Percentiles rank a stretch among this genome's conserved stretches.
Evolutionary conservation across 2,888 invertebrate genomes (phyloP).

Genomic region (Cantharis flavilabris): DNA sequence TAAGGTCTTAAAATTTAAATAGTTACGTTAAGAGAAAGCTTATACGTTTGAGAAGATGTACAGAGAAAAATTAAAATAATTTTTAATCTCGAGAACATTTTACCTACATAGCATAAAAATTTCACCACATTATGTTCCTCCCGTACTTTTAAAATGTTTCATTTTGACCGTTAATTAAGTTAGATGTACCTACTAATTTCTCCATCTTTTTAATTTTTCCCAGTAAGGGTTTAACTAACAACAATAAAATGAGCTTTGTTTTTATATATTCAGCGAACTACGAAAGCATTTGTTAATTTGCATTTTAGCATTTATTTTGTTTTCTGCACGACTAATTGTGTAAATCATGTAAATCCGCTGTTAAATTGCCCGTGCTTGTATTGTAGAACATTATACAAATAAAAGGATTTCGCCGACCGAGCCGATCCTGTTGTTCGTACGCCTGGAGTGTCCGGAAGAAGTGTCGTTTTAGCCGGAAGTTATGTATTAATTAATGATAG

Average conservation of each 20-base stretch:
- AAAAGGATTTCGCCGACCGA: slow-evolving; percentile 39
- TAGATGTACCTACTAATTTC: slow-evolving; percentile 15
- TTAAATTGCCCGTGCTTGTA: slow-evolving; percentile 48
- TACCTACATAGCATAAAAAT: background rate
- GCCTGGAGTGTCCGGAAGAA: slow-evolving; percentile 36
- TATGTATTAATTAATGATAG: slow-evolving; percentile 41
- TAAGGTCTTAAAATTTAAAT: slow-evolving; percentile 6
- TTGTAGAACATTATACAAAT: slow-evolving; percentile 39
- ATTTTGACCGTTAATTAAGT: slow-evolving; percentile 17
- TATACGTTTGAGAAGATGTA: background rate
- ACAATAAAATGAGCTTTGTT: slow-evolving; percentile 15
- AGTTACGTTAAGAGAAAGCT: slow-evolving; percentile 1
- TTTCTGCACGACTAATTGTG: slow-evolving; percentile 52
- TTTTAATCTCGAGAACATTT: background rate
- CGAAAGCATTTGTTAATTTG: slow-evolving; percentile 47
- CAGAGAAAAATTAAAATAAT: background rate
- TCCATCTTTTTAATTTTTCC: slow-evolving; percentile 16
- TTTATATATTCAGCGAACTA: slow-evolving; percentile 20
- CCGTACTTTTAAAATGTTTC: background rate
- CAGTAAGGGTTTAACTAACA: background rate
- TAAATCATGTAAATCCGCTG: slow-evolving; percentile 54
- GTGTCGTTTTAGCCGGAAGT: slow-evolving; percentile 38
- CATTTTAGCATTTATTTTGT: slow-evolving; percentile 48
- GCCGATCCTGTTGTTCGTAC: slow-evolving; percentile 31
- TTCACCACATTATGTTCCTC: background rate